Evolutionary conservation across 2,888 invertebrate genomes (phyloP).

Genomic region (Lordiphosa andalusiaca): DNA sequence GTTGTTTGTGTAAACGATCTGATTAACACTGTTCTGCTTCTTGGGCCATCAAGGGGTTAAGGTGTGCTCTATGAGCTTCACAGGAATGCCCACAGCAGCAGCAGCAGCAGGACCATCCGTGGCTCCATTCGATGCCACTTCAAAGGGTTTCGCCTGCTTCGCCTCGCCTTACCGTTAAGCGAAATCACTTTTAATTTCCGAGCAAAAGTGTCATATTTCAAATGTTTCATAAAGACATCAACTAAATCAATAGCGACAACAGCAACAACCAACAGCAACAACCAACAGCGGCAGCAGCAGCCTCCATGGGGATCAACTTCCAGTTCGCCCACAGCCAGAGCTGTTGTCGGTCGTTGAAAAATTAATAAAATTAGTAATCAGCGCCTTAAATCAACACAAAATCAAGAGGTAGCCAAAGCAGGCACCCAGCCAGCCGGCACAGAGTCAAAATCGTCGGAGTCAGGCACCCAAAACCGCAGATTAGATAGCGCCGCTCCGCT

Average conservation of each 20-base stretch:
- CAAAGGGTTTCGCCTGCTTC: conserved; percentile 51
- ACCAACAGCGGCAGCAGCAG: no score
- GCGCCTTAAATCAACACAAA: conserved; percentile 68
- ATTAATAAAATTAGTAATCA: conserved; percentile 75
- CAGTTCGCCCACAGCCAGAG: conserved; percentile 7
- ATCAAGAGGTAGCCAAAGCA: conserved; percentile 50
- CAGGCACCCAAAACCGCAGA: conserved; percentile 51
- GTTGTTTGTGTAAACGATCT: conserved; percentile 60
- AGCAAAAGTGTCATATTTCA: conserved; percentile 71
- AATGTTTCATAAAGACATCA: conserved; percentile 76
- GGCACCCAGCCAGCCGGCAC: conserved; percentile 8
- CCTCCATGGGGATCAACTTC: conserved; percentile 16
- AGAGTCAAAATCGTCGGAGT: conserved; percentile 12
- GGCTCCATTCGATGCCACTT: conserved; percentile 64
- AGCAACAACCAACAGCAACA: conserved; percentile 37
- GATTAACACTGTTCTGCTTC: conserved; percentile 55
- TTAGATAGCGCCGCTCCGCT: conserved; percentile 65
- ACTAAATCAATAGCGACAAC: conserved; percentile 75
- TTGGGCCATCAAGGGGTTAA: conserved; percentile 63
- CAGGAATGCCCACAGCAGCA: conserved; percentile 4
- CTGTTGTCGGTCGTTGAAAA: conserved; percentile 61
- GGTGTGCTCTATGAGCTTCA: conserved; percentile 11
- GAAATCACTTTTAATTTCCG: conserved; percentile 74
- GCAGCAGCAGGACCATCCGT: conserved; percentile 11
- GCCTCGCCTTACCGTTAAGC: conserved; percentile 67